phyloP scores from a whole-genome alignment of 2,888 invertebrate species.

The Leptinotarsa peninsularis region DNA sequence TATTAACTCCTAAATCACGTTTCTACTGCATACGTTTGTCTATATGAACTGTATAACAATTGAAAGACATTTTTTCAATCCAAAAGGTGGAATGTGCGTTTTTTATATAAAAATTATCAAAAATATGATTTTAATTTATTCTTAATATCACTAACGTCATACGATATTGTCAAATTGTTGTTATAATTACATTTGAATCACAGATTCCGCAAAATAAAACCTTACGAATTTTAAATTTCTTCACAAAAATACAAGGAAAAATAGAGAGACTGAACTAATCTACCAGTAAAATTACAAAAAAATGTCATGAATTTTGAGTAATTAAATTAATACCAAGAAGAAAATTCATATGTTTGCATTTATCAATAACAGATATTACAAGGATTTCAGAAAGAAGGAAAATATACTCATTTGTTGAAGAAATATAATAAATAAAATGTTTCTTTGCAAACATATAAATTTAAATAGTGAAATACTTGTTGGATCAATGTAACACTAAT shows the following conservation, averaged over 20 bases:
- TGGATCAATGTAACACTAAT: slow-evolving; percentile 44
- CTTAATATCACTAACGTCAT: slow-evolving; percentile 48
- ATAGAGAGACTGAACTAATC: slow-evolving; percentile 42
- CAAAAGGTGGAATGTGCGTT: slow-evolving; percentile 49
- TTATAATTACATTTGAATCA: slow-evolving; percentile 56
- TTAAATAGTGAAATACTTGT: slow-evolving; percentile 39
- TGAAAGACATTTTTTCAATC: slow-evolving; percentile 50
- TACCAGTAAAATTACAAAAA: slow-evolving; percentile 35
- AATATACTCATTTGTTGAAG: slow-evolving; percentile 20
- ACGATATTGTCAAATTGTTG: slow-evolving; percentile 47
- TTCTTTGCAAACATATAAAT: slow-evolving; percentile 42
- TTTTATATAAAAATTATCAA: slow-evolving; percentile 45
- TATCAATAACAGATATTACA: slow-evolving; percentile 29
- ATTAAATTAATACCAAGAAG: slow-evolving; percentile 24
- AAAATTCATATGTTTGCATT: slow-evolving; percentile 38
- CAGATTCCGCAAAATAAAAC: slow-evolving; percentile 56
- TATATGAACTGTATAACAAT: slow-evolving; percentile 48
- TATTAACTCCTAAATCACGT: slow-evolving; percentile 22
- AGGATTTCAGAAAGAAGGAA: slow-evolving; percentile 20
- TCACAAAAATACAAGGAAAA: slow-evolving; percentile 40
- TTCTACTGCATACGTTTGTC: slow-evolving; percentile 18
- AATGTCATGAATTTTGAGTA: slow-evolving; percentile 41
- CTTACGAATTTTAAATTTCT: slow-evolving; percentile 32
- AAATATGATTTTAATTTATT: slow-evolving; percentile 45
- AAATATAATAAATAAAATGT: slow-evolving; percentile 40